These are phyloP conservation scores for Trichomalopsis sarcophagae DNA, from an alignment of 1,140 invertebrate genomes.

Conservation along the genomic window DNA sequence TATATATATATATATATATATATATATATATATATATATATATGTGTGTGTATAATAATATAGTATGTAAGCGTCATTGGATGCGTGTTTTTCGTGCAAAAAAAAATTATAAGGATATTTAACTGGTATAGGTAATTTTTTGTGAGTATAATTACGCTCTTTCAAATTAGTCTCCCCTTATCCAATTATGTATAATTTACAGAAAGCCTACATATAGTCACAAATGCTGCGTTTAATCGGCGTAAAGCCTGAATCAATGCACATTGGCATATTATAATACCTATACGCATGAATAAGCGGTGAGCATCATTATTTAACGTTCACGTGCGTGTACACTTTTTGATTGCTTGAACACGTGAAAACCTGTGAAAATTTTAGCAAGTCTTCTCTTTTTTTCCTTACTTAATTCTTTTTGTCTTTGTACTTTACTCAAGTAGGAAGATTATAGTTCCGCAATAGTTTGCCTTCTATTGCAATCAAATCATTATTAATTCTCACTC, in stretches of 20 bases:
- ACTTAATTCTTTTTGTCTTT: not conserved
- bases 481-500: too few relatives aligned
- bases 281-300: not conserved
- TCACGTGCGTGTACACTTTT: not conserved
- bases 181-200: not conserved
- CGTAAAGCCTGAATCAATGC: constrained; percentile 33
- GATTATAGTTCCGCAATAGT: not conserved
- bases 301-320: not conserved
- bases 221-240: not conserved
- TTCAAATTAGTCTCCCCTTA: not conserved
- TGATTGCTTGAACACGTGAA: not conserved
- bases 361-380: not conserved
- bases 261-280: constrained; percentile 12
- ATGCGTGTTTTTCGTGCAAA: not conserved
- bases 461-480: not conserved
- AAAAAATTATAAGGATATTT: constrained; percentile 10
- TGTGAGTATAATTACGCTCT: not conserved
- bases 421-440: not conserved
- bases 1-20: too few relatives aligned
- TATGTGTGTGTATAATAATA: constrained; percentile 7
- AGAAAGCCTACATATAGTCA: not conserved
- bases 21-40: too few relatives aligned
- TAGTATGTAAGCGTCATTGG: constrained; percentile 18
- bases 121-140: constrained; percentile 9
- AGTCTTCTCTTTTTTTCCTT: not conserved